Percentiles rank a stretch among this genome's conserved stretches.
phyloP scores from a whole-genome alignment of 2,113 vertebrate species.

The Cercopithecus mona region DNA sequence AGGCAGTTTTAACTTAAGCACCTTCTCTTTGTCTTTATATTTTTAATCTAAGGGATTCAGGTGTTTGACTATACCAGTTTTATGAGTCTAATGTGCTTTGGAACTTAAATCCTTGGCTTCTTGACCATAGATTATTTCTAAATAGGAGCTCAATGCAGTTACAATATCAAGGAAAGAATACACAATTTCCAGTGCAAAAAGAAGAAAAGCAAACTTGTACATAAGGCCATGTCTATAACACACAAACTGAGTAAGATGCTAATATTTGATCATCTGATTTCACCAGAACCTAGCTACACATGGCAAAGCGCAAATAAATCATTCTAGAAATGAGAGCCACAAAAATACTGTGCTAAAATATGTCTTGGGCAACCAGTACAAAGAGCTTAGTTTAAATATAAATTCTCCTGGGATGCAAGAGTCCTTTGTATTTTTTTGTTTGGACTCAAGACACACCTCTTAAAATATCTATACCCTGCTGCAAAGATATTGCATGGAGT shows the following conservation, averaged over 20 bases:
- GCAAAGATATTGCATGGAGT: neutral
- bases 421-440: neutral
- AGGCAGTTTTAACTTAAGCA: constrained; percentile 85
- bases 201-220: constrained; percentile 18
- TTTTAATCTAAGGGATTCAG: constrained; percentile 62
- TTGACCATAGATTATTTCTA: constrained; percentile 56
- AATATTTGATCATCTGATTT: constrained; percentile 18
- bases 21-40: constrained; percentile 83
- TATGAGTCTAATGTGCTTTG: constrained; percentile 29
- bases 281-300: neutral
- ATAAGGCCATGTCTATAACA: neutral
- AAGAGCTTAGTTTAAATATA: constrained; percentile 36
- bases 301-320: neutral
- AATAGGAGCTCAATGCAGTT: neutral
- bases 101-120: constrained; percentile 48
- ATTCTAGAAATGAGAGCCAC: neutral
- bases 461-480: neutral
- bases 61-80: constrained; percentile 71
- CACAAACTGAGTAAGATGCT: neutral
- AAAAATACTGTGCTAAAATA: neutral
- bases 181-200: constrained; percentile 2
- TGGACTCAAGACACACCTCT: neutral
- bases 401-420: constrained; percentile 31
- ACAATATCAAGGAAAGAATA: constrained; percentile 39
- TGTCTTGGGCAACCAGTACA: neutral